Evolutionary conservation across 1,140 invertebrate genomes (phyloP).

Genomic region (Diabrotica undecimpunctata): DNA sequence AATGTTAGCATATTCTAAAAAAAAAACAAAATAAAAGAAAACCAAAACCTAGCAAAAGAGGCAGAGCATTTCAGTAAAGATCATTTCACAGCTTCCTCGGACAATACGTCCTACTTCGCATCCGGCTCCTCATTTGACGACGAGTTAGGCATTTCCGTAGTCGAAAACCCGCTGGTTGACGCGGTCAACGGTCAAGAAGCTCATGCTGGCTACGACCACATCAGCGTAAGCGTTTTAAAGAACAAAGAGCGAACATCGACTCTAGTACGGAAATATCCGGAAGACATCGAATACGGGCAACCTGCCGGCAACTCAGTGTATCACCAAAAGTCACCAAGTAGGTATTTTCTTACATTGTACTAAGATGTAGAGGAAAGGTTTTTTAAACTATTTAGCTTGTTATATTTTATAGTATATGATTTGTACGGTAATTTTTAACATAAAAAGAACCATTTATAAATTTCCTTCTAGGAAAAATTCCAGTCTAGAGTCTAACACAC

Average conservation of each 20-base stretch:
- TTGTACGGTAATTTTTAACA: too few relatives aligned
- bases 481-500: too few relatives aligned
- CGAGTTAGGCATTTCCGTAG: constrained; percentile 42
- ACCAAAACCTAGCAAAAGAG: constrained; percentile 24
- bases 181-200: constrained; percentile 43
- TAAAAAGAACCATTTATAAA: too few relatives aligned
- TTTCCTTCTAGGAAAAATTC: too few relatives aligned
- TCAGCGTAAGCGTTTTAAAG: constrained; percentile 45
- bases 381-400: too few relatives aligned
- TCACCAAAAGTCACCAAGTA: constrained; percentile 45
- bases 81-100: constrained; percentile 48
- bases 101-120: constrained; percentile 40
- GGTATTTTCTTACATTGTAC: constrained; percentile 32
- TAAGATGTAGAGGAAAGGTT: background rate
- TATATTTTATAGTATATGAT: too few relatives aligned
- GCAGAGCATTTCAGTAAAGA: constrained; percentile 50
- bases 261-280: constrained; percentile 27
- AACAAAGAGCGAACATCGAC: constrained; percentile 37
- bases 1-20: constrained; percentile 4
- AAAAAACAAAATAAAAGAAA: background rate
- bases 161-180: constrained; percentile 47
- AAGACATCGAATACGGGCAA: constrained; percentile 28
- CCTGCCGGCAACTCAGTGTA: constrained; percentile 27
- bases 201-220: constrained; percentile 43
- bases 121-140: constrained; percentile 38